phyloP scores from a whole-genome alignment of 2,888 invertebrate genomes.

The Furcula furcula region DNA sequence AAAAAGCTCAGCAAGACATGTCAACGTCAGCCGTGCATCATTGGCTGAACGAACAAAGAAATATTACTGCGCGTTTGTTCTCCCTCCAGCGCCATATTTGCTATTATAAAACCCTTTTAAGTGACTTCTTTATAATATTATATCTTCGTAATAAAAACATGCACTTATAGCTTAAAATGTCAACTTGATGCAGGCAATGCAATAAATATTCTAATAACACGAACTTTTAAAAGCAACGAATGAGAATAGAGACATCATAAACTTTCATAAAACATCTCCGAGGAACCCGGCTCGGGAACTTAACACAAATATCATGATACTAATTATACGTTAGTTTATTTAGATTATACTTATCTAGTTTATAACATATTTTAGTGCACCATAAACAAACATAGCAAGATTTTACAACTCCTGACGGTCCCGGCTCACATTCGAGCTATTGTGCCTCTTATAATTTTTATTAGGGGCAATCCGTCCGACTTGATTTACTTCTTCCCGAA shows the following conservation, averaged over 20 bases:
- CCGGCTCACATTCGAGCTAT: slow-evolving; percentile 74
- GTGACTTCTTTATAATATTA: too few species aligned
- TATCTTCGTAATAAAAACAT: slow-evolving; percentile 4
- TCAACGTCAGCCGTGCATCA: slow-evolving; percentile 69
- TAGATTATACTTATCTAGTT: slow-evolving; percentile 80
- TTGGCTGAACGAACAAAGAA: slow-evolving; percentile 76
- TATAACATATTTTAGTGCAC: slow-evolving; percentile 81
- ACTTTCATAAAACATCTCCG: slow-evolving; percentile 45
- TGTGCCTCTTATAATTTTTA: slow-evolving; percentile 82
- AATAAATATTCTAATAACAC: background rate
- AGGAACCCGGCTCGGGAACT: slow-evolving; percentile 37
- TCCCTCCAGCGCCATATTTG: slow-evolving; percentile 48
- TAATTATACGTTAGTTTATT: slow-evolving; percentile 78
- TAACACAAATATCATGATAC: slow-evolving; percentile 67
- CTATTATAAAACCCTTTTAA: slow-evolving; percentile 17
- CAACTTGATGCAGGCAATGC: slow-evolving; percentile 8
- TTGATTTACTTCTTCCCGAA: slow-evolving; percentile 82
- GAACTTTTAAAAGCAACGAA: background rate
- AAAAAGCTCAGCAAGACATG: slow-evolving; percentile 72
- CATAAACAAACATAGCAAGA: slow-evolving; percentile 80
- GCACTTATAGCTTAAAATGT: slow-evolving; percentile 4
- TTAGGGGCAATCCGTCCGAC: slow-evolving; percentile 80
- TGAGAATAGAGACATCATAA: slow-evolving; percentile 38
- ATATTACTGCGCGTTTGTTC: slow-evolving; percentile 70
- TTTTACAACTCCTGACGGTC: slow-evolving; percentile 78